phyloP scores from a whole-genome alignment of 2,797 vertebrate genomes.

The Crenichthys baileyi region DNA sequence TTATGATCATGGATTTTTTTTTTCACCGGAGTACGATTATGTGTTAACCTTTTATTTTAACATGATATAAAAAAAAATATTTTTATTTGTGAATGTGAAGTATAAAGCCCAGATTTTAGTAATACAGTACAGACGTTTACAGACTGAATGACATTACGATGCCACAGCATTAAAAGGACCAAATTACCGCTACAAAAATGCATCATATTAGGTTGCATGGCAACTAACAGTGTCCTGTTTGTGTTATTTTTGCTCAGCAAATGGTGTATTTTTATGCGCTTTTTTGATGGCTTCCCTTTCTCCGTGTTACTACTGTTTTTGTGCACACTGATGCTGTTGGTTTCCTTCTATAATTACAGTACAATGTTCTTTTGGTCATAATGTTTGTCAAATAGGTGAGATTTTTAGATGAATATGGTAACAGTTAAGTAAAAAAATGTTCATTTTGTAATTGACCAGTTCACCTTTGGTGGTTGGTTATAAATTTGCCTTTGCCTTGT shows the following conservation, averaged over 20 bases:
- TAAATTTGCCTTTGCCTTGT: not conserved
- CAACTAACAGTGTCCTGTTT: conserved; percentile 40
- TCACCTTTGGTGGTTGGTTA: not conserved
- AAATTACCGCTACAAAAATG: conserved; percentile 40
- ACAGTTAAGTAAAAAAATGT: not conserved
- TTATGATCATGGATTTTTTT: conserved; percentile 17
- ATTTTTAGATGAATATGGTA: not conserved
- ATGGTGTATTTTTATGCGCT: conserved; percentile 26
- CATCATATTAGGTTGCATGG: conserved; percentile 51
- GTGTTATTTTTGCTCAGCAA: conserved; percentile 26
- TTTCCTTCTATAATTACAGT: not conserved
- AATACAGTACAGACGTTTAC: not conserved
- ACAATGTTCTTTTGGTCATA: not conserved
- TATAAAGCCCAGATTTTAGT: not conserved
- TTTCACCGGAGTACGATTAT: conserved; percentile 20
- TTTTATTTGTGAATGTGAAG: not conserved
- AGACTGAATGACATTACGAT: not conserved
- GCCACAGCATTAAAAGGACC: conserved; percentile 14
- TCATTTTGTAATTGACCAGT: not conserved
- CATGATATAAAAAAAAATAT: not conserved
- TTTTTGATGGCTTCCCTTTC: conserved; percentile 13
- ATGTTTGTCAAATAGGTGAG: not conserved
- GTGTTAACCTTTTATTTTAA: conserved; percentile 37
- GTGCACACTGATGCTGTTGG: not conserved
- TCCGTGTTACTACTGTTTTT: not conserved